These are phyloP conservation scores for Hippocampus barbouri DNA, from an alignment of 2,113 vertebrate species.

Conservation along the genomic window DNA sequence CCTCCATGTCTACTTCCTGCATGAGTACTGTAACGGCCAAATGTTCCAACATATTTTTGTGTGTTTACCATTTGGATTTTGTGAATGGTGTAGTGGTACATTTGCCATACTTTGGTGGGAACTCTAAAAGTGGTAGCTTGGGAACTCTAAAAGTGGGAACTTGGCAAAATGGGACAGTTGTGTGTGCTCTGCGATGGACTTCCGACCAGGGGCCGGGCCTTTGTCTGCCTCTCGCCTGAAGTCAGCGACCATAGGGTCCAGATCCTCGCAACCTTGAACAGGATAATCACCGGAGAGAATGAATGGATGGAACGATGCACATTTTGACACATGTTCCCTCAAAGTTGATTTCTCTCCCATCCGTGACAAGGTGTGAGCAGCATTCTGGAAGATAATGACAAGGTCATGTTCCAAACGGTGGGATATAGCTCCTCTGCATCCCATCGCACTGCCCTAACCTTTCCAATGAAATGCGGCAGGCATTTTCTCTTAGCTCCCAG, in stretches of 20 bases:
- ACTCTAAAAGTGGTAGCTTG: not conserved
- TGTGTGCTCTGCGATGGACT: not conserved
- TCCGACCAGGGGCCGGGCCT: not conserved
- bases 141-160: not conserved
- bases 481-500: conserved; percentile 45
- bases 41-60: too few species aligned
- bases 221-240: not conserved
- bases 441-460: conserved; percentile 18
- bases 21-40: too few species aligned
- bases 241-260: not conserved
- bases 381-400: conserved; percentile 15
- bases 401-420: conserved; percentile 18
- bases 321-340: conserved; percentile 5
- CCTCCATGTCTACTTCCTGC: not conserved
- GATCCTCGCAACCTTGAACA: not conserved
- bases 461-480: conserved; percentile 43
- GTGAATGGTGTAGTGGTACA: too few species aligned
- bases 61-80: too few species aligned
- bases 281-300: not conserved
- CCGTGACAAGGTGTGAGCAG: conserved; percentile 4
- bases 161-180: not conserved
- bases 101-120: too few species aligned
- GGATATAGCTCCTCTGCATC: conserved; percentile 22
- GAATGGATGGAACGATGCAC: not conserved
- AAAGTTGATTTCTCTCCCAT: conserved; percentile 15